phyloP scores from a whole-genome alignment of 2,888 invertebrate genomes.

The Eupithecia inturbata region DNA sequence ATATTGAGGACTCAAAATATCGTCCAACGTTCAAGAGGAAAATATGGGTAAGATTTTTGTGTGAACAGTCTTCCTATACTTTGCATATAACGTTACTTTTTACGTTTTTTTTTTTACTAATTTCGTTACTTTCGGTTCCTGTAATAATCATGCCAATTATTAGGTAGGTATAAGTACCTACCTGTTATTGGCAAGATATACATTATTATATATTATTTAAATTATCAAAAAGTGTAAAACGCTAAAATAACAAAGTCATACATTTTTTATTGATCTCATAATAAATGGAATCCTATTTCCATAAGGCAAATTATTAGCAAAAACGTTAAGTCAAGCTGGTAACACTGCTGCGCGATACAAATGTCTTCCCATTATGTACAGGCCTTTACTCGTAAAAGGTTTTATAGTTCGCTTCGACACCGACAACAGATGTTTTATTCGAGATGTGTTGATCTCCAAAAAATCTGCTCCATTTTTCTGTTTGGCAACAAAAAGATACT shows the following conservation, averaged over 20 bases:
- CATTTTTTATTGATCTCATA: not conserved
- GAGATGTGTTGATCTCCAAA: conserved; percentile 40
- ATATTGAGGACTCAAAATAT: too few species aligned
- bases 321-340: conserved; percentile 15
- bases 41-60: too few species aligned
- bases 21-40: too few species aligned
- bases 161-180: too few species aligned
- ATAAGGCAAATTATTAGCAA: conserved; percentile 4
- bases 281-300: conserved; percentile 4
- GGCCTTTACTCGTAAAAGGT: conserved; percentile 56
- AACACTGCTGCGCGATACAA: conserved; percentile 30
- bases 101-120: too few species aligned
- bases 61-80: too few species aligned
- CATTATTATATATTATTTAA: too few species aligned
- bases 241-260: not conserved
- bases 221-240: not conserved
- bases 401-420: conserved; percentile 64
- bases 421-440: conserved; percentile 52
- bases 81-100: too few species aligned
- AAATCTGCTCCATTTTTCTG: conserved; percentile 16
- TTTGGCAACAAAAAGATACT: not conserved
- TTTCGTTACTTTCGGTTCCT: too few species aligned
- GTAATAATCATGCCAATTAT: too few species aligned
- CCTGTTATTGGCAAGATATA: too few species aligned
- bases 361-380: conserved; percentile 43